A percentile compares a stretch with the other conserved stretches of the same genome.
phyloP scores from a whole-genome alignment of 1,140 invertebrate genomes.

The Hycleus phaleratus region DNA sequence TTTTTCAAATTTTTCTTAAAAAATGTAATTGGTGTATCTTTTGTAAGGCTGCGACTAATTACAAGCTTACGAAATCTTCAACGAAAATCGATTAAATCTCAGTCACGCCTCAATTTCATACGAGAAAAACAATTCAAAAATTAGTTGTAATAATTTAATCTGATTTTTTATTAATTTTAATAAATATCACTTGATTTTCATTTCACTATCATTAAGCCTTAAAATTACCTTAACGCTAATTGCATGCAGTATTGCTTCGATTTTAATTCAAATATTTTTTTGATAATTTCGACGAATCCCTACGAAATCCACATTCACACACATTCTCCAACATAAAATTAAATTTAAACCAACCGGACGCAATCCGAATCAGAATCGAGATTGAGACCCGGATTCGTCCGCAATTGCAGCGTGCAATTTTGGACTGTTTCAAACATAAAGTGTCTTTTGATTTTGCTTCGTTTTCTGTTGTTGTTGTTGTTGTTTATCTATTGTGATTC shows the following conservation, averaged over 20 bases:
- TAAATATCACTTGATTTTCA: slow-evolving; percentile 8
- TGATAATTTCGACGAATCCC: neutral
- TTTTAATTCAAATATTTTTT: neutral
- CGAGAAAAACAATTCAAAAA: neutral
- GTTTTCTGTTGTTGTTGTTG: too few species aligned
- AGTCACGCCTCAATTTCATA: too few species aligned
- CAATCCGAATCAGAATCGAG: too few species aligned
- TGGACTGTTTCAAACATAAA: too few species aligned
- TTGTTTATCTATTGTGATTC: too few species aligned
- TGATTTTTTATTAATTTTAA: neutral
- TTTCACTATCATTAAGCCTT: slow-evolving; percentile 10
- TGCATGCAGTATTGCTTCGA: slow-evolving; percentile 16
- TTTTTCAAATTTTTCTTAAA: slow-evolving; percentile 3
- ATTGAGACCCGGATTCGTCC: too few species aligned
- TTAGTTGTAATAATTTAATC: neutral
- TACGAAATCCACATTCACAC: neutral
- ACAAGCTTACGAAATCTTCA: slow-evolving; percentile 2
- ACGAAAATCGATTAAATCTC: too few species aligned
- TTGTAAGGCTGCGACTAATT: slow-evolving; percentile 30
- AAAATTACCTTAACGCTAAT: slow-evolving; percentile 6
- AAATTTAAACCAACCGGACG: too few species aligned
- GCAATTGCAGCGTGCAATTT: too few species aligned
- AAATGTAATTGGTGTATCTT: slow-evolving; percentile 27
- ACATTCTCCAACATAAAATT: neutral
- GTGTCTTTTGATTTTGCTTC: too few species aligned